A percentile compares a stretch with the other conserved stretches of the same genome.
phyloP scores from a whole-genome alignment of 2,888 invertebrate genomes.

The Cryptus viduatorius region DNA sequence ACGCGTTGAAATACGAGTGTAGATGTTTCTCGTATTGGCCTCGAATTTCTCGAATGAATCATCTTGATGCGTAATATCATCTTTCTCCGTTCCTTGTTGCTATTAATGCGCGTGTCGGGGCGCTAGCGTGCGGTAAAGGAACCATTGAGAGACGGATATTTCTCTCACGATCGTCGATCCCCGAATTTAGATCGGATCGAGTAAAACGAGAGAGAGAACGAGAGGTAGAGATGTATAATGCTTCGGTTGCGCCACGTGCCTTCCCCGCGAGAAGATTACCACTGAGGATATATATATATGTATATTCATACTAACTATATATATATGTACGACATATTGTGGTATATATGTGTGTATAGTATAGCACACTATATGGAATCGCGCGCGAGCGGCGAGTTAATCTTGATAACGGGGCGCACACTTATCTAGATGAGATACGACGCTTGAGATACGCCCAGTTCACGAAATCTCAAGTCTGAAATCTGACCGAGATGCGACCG shows the following conservation, averaged over 20 bases:
- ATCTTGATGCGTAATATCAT: conserved; percentile 29
- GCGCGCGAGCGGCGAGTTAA: conserved; percentile 75
- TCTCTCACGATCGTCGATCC: conserved; percentile 74
- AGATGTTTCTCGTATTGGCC: conserved; percentile 4
- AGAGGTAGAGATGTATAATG: conserved; percentile 52
- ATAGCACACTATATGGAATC: conserved; percentile 16
- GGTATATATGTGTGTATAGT: not conserved
- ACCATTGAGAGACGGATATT: conserved; percentile 68
- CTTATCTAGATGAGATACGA: conserved; percentile 84
- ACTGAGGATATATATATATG: conserved; percentile 70
- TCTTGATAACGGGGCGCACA: conserved; percentile 80
- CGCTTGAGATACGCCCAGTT: conserved; percentile 82
- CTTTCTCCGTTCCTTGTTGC: conserved; percentile 23
- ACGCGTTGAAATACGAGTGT: conserved; percentile 42
- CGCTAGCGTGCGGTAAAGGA: conserved; percentile 25
- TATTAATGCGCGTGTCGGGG: conserved; percentile 4
- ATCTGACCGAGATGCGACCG: conserved; percentile 79
- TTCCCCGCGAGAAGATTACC: conserved; percentile 77
- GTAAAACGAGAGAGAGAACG: conserved; percentile 70
- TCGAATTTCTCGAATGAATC: conserved; percentile 56
- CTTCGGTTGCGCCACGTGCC: conserved; percentile 71
- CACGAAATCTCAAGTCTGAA: conserved; percentile 81
- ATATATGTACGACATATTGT: conserved; percentile 16
- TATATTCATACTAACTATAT: conserved; percentile 64
- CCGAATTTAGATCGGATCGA: conserved; percentile 82